Conservation (phyloP, 2,888 invertebrate species). For the Shargacucullia verbasci region DNA sequence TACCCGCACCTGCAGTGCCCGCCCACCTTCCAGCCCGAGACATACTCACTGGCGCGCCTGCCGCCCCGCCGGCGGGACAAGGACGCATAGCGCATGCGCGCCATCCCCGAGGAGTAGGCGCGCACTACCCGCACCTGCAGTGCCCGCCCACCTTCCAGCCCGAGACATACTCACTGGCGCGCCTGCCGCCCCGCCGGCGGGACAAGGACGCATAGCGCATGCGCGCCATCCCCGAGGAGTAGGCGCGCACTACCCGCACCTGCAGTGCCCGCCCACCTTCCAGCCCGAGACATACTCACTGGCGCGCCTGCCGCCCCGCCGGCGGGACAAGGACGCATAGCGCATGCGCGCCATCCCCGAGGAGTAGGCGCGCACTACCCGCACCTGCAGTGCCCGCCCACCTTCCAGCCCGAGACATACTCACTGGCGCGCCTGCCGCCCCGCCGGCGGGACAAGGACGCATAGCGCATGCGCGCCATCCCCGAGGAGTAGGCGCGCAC, state of each 20-base stretch:
- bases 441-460: constrained; percentile 28
- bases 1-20: constrained; percentile 96
- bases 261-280: constrained; percentile 96
- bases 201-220: constrained; percentile 51
- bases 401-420: constrained; percentile 95
- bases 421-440: constrained; percentile 81
- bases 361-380: constrained; percentile 92
- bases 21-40: constrained; percentile 95
- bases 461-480: constrained; percentile 75
- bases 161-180: constrained; percentile 92
- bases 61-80: too few relatives aligned
- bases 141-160: constrained; percentile 96
- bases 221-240: too few relatives aligned
- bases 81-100: constrained; percentile 78
- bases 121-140: constrained; percentile 93
- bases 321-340: constrained; percentile 19
- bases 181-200: constrained; percentile 19
- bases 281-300: constrained; percentile 95
- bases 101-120: too few relatives aligned
- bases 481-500: too few relatives aligned
- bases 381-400: constrained; percentile 95
- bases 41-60: constrained; percentile 90
- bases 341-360: constrained; percentile 83
- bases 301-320: constrained; percentile 14
- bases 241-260: constrained; percentile 92